These are phyloP conservation scores for Ormia ochracea DNA, from an alignment of 2,888 invertebrate species.

Conservation along the genomic window DNA sequence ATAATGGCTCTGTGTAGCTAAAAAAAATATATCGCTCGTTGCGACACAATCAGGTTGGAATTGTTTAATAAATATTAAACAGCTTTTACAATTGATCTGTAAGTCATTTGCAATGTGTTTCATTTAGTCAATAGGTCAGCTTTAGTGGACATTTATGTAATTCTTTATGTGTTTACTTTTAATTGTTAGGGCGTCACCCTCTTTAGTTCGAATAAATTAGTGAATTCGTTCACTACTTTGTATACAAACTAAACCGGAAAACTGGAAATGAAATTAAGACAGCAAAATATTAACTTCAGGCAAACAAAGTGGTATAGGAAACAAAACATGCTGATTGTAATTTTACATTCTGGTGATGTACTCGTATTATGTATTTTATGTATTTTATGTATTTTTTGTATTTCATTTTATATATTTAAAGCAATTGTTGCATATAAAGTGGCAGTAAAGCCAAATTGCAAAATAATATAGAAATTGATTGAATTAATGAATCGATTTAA, in stretches of 20 bases:
- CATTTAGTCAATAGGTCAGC: constrained; percentile 43
- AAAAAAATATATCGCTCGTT: background rate
- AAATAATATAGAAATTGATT: constrained; percentile 1
- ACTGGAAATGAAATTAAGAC: background rate
- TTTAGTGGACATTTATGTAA: constrained; percentile 6
- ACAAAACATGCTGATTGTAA: background rate
- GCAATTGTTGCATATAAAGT: background rate
- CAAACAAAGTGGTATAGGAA: background rate
- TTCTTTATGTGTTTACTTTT: background rate
- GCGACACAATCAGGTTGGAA: background rate
- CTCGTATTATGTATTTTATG: too few species aligned
- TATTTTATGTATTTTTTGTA: too few species aligned
- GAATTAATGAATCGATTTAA: constrained; percentile 14
- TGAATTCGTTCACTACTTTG: background rate
- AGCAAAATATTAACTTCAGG: background rate
- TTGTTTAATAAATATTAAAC: background rate
- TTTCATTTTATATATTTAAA: too few species aligned
- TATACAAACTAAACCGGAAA: constrained; percentile 20
- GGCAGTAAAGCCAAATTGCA: constrained; percentile 31
- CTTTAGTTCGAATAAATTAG: constrained; percentile 5
- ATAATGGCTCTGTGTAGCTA: background rate
- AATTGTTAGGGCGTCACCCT: constrained; percentile 42
- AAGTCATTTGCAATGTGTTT: background rate
- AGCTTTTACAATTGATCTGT: background rate
- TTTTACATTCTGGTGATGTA: constrained; percentile 7